Evolutionary conservation across 2,888 invertebrate species (phyloP).

Genomic region (Andrena minutula): DNA sequence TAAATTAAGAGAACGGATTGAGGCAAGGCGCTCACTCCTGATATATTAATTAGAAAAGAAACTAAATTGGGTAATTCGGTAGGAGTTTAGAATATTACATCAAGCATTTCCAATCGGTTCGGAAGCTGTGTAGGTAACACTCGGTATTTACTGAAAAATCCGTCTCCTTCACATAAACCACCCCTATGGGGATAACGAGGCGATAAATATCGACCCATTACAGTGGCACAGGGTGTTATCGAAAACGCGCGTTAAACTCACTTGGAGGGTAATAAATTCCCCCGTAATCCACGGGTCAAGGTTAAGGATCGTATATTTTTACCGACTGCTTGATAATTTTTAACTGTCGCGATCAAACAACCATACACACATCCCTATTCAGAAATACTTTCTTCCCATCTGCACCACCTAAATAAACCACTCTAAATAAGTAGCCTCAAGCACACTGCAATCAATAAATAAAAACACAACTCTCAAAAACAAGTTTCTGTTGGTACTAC

Average conservation of each 20-base stretch:
- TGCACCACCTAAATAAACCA: background rate
- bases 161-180: conserved; percentile 42
- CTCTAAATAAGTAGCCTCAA: background rate
- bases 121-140: background rate
- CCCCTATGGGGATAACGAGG: conserved; percentile 61
- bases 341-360: background rate
- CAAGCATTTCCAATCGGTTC: background rate
- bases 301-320: conserved; percentile 59
- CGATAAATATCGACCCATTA: conserved; percentile 72
- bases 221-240: conserved; percentile 71
- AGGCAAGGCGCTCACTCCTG: no score
- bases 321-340: conserved; percentile 33
- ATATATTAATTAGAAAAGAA: no score
- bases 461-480: no score
- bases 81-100: background rate
- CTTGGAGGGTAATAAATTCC: conserved; percentile 72
- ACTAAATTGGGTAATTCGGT: background rate
- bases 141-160: conserved; percentile 63
- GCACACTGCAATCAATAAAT: no score
- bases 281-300: conserved; percentile 67
- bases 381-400: background rate
- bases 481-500: no score
- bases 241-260: conserved; percentile 76
- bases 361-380: background rate
- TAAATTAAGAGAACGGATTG: no score